Base-by-base conservation (phyloP, 92 coral and sea anemone species). In the Heteractis magnifica region DNA sequence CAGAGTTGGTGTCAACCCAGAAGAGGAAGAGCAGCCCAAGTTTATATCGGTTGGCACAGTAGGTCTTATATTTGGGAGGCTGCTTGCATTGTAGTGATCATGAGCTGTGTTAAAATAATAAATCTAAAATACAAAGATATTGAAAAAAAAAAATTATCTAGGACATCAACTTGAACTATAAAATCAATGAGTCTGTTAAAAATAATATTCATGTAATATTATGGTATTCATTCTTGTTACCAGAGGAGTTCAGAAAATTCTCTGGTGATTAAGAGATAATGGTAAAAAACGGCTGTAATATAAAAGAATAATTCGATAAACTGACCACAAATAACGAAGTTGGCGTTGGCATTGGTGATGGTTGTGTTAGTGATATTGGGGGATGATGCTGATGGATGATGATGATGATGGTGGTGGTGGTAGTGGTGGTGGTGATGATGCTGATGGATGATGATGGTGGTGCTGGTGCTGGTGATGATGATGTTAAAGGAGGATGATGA, bases 1-100 rank as follows among this genome's bases (percentile, higher is more conserved):
- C 81, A 96, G 99, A 86, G 99, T 96, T 62, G 99, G 99, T 41
- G 99, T 96, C 44, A 90, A 96, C 79, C 93, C 99, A 50, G 98
- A 96, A 26, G 98, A 96, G 56, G 99, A 96, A 72, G 91, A 91
- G 76, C 88, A 85, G 76, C 82, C 94, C 76, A 85, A 87, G 76
- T 96, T 85, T 84, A 85, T 88, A 74, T 87, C 90, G 99, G 99
- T 96, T 90, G 86, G 99, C 91, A 94, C 96, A 88, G 99, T 96
- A 92, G 87, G 98, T 94, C 87, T 70, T 90, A 83, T 88, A 71
- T 80, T 87, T 85, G 86, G 79, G 88, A 65, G 86, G 86, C 86
- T 82, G 86, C 71, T 58, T 19, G n/a, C 71, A 55, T 56, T 82
- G 86, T 41, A 62, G 5, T 41, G 70, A 49, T 44, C 79, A 23